Conservation (phyloP, 2,888 invertebrate species). For the Dione vanillae region DNA sequence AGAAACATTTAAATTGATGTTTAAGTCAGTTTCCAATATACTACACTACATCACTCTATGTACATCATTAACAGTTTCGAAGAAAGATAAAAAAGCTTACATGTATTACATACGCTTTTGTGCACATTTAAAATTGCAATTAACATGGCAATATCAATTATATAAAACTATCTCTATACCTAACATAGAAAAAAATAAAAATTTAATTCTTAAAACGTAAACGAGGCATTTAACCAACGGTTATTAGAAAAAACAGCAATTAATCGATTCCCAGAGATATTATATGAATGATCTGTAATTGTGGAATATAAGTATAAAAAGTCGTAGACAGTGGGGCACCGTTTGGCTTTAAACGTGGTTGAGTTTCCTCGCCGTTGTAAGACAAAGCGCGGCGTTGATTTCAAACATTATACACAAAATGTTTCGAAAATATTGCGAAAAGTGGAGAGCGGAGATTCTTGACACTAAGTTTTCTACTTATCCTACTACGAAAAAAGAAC, state of each 20-base stretch:
- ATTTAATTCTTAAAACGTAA: conserved; percentile 3
- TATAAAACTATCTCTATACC: not conserved
- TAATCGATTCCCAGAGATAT: conserved; percentile 1
- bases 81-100: not conserved
- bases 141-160: not conserved
- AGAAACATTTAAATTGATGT: no score
- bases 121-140: not conserved
- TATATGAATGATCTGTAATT: not conserved
- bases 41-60: not conserved
- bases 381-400: no score
- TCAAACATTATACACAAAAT: no score
- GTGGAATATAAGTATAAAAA: not conserved
- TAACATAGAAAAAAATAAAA: conserved; percentile 3
- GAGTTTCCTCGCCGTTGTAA: no score
- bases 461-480: no score
- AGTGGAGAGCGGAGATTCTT: no score
- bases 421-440: no score
- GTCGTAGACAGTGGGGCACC: no score
- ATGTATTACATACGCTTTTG: not conserved
- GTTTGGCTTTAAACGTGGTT: no score
- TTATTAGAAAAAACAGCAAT: not conserved
- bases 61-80: not conserved
- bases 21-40: not conserved
- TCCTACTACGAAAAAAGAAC: no score
- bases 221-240: not conserved